Evolutionary conservation across 2,888 invertebrate species (phyloP), one percentile per base, ranked within the genome.

Genomic region (Pycnomerus fuliginosus): DNA sequence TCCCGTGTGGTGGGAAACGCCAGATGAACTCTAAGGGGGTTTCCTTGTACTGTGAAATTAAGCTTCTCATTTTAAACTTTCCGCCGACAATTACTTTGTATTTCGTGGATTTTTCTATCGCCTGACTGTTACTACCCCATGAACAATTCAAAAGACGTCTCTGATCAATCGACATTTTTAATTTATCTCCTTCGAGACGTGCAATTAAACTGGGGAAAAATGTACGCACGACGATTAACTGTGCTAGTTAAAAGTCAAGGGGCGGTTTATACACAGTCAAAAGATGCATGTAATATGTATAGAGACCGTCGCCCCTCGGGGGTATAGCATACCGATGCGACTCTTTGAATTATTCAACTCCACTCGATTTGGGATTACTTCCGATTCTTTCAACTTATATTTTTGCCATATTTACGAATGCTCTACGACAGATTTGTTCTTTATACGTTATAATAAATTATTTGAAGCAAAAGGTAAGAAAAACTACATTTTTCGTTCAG

Each of bases 341-440:
- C 58, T 54, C 44, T 50, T 45, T 63, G 62, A 61, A 63, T 63
- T 61, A 63, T 63, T 64, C 60, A 63, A 55, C 54, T 44, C 58
- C 57, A 59, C 61, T 61, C 61, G 61, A 62, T 62, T 60, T 58
- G 16, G 58, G 59, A 61, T 61, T 61, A 60, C 61, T 58, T 55
- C 53, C 60, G 58, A 60, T 62, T 62, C 62, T 62, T 62, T 61
- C 59, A 57, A 53, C 55, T 57, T 50, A 55, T 56, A 55, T 55
- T 8, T 20, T 51, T 50, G 36, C 49, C 47, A 50, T 55, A 52
- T 57, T 55, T 57, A 50, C 53, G 53, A 50, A 51, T 45, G 47
- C 53, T 51, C 52, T 49, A 44, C 38, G 23, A 40, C 40, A 45
- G 39, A 45, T 45, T 45, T 45, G 29, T 44, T 44, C 16, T n/a